Percentiles rank a stretch among this genome's conserved stretches.
phyloP scores from a whole-genome alignment of 2,888 invertebrate species.

The Hirtodrosophila trivittata region DNA sequence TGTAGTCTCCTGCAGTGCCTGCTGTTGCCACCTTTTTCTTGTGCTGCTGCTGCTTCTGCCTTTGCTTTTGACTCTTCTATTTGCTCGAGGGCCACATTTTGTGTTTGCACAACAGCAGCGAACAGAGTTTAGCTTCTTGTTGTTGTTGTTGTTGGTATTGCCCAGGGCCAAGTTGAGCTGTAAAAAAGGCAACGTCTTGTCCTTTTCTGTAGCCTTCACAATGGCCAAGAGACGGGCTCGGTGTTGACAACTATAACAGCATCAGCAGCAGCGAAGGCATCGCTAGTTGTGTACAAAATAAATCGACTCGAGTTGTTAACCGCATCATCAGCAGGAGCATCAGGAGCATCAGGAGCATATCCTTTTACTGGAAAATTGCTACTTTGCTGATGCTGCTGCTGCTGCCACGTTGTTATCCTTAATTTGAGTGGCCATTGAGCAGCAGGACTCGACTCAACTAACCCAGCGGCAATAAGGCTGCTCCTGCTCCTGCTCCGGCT shows the following conservation, averaged over 20 bases:
- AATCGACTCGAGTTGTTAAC: constrained; percentile 77
- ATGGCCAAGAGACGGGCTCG: constrained; percentile 28
- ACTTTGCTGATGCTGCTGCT: constrained; percentile 53
- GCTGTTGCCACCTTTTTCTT: constrained; percentile 19
- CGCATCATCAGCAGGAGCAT: constrained; percentile 48
- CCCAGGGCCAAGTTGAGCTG: constrained; percentile 47
- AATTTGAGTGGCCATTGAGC: constrained; percentile 78
- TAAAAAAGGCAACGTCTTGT: constrained; percentile 69
- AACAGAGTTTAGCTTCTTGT: constrained; percentile 17
- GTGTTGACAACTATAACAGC: constrained; percentile 1
- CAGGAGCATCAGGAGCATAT: constrained; percentile 34
- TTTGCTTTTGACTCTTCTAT: constrained; percentile 14
- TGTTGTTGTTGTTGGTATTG: constrained; percentile 21
- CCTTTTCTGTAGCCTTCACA: constrained; percentile 56
- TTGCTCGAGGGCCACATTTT: constrained; percentile 65
- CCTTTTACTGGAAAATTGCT: constrained; percentile 71
- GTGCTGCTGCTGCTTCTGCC: constrained; percentile 20
- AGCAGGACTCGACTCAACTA: constrained; percentile 17
- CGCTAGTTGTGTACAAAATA: constrained; percentile 77
- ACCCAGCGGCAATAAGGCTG: constrained; percentile 34
- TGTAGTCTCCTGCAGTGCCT: constrained; percentile 23
- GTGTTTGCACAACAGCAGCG: constrained; percentile 66
- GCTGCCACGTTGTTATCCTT: constrained; percentile 73
- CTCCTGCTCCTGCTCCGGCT: background rate
- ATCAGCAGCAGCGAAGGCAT: constrained; percentile 6